Percentiles rank a stretch among this genome's conserved stretches.
Conservation (phyloP, 2,797 vertebrate genomes). For the Gallirallus australis region DNA sequence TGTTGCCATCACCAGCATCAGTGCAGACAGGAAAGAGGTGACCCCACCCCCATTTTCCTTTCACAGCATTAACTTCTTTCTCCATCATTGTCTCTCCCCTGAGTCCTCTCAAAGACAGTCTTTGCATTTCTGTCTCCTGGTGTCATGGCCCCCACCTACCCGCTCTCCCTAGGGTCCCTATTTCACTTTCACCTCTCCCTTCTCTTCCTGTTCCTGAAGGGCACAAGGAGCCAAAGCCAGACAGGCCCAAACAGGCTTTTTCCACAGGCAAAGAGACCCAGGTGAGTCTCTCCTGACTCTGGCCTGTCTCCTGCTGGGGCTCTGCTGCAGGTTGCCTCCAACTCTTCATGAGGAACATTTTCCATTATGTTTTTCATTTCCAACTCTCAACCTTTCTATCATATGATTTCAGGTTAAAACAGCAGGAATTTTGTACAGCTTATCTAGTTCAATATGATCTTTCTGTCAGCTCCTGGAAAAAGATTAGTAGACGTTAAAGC, state of each 20-base stretch:
- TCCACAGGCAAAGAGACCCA: not conserved
- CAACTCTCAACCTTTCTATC: conserved; percentile 44
- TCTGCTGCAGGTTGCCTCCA: conserved; percentile 11
- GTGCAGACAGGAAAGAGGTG: not conserved
- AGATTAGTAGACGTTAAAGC: conserved; percentile 41
- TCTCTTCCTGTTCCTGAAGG: not conserved
- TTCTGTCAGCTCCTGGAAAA: conserved; percentile 50
- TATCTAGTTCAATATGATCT: conserved; percentile 41
- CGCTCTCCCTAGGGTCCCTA: not conserved
- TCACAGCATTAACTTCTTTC: not conserved
- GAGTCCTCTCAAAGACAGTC: not conserved
- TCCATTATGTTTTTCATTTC: conserved; percentile 66
- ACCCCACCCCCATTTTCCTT: not conserved
- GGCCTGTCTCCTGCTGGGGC: not conserved
- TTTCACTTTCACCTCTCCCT: not conserved
- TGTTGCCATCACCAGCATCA: not conserved
- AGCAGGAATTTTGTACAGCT: conserved; percentile 56
- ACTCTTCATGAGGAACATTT: conserved; percentile 26
- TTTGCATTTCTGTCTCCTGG: not conserved
- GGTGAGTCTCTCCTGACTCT: not conserved
- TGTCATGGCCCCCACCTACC: not conserved
- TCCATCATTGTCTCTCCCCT: not conserved
- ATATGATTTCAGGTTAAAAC: conserved; percentile 48
- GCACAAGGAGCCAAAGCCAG: not conserved
- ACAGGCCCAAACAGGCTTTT: not conserved